A percentile compares a stretch with the other conserved stretches of the same genome.
phyloP scores from a whole-genome alignment of 2,113 vertebrate genomes.

The Arvicanthis niloticus region DNA sequence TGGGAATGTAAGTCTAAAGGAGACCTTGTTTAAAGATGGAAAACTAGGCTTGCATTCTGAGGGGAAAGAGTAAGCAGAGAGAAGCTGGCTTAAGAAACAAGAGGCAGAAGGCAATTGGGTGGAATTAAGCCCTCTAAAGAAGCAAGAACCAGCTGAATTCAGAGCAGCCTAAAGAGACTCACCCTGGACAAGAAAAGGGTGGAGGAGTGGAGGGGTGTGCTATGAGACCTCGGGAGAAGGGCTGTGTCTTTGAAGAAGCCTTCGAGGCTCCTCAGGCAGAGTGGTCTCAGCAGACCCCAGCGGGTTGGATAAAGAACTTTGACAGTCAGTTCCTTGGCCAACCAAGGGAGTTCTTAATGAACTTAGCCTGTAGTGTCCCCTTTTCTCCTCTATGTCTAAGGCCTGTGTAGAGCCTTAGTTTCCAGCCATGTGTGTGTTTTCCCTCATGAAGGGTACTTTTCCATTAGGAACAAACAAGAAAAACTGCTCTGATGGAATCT shows the following conservation, averaged over 20 bases:
- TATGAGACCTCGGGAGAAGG: not conserved
- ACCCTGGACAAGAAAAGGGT: no score
- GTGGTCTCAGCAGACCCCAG: not conserved
- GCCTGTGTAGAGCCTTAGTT: not conserved
- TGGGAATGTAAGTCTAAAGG: no score
- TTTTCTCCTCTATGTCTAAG: not conserved
- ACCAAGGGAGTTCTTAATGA: not conserved
- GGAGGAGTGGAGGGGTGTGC: no score
- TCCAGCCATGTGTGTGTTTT: not conserved
- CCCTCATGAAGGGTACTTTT: constrained; percentile 4
- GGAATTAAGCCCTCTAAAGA: no score
- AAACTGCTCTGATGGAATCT: not conserved
- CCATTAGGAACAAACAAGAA: not conserved
- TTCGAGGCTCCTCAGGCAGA: not conserved
- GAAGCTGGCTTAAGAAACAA: no score
- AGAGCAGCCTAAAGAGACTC: no score
- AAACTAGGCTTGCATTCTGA: no score
- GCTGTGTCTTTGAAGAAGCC: not conserved
- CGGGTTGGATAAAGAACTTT: not conserved
- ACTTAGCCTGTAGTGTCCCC: not conserved
- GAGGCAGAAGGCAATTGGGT: no score
- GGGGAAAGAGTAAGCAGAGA: no score
- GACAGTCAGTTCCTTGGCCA: not conserved
- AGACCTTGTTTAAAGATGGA: no score
- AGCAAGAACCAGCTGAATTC: no score